Evolutionary conservation across 1,140 invertebrate genomes (phyloP).

Genomic region (Galendromus occidentalis): DNA sequence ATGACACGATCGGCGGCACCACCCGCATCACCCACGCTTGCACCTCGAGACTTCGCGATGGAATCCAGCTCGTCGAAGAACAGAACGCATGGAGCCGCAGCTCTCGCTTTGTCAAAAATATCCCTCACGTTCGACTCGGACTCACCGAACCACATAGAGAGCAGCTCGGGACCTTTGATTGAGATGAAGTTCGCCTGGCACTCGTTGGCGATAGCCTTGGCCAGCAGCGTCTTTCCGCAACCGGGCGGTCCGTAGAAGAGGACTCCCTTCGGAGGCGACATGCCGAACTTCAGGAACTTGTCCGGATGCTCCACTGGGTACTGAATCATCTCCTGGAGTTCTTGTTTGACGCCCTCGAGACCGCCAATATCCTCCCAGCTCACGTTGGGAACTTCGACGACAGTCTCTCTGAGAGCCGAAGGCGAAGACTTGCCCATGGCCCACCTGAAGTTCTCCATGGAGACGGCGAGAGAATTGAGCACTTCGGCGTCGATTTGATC

Average conservation of each 20-base stretch:
- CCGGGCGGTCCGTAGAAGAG: slow-evolving; percentile 82
- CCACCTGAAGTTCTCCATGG: slow-evolving; percentile 99
- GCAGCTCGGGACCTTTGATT: slow-evolving; percentile 93
- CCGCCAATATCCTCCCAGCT: slow-evolving; percentile 96
- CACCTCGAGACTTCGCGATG: slow-evolving; percentile 93
- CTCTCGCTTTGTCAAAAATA: slow-evolving; percentile 82
- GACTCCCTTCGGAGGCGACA: slow-evolving; percentile 87
- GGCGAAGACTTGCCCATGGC: slow-evolving; percentile 95
- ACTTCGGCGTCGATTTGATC: slow-evolving; percentile 98
- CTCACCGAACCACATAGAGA: slow-evolving; percentile 92
- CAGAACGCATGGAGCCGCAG: slow-evolving; percentile 81
- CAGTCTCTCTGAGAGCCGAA: slow-evolving; percentile 87
- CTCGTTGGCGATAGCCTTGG: slow-evolving; percentile 93
- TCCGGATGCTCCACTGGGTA: slow-evolving; percentile 89
- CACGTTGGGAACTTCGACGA: slow-evolving; percentile 93
- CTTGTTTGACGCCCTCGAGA: slow-evolving; percentile 85
- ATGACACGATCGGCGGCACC: slow-evolving; percentile 97
- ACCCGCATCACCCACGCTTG: slow-evolving; percentile 87
- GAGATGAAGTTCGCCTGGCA: slow-evolving; percentile 95
- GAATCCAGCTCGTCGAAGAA: slow-evolving; percentile 99
- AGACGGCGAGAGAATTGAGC: slow-evolving; percentile 82
- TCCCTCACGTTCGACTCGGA: slow-evolving; percentile 82
- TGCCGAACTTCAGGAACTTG: slow-evolving; percentile 83
- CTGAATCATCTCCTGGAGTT: slow-evolving; percentile 87
- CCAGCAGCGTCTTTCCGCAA: slow-evolving; percentile 88